These are phyloP conservation scores for Napeogenes inachia DNA, from an alignment of 2,888 invertebrate genomes.

Conservation along the genomic window DNA sequence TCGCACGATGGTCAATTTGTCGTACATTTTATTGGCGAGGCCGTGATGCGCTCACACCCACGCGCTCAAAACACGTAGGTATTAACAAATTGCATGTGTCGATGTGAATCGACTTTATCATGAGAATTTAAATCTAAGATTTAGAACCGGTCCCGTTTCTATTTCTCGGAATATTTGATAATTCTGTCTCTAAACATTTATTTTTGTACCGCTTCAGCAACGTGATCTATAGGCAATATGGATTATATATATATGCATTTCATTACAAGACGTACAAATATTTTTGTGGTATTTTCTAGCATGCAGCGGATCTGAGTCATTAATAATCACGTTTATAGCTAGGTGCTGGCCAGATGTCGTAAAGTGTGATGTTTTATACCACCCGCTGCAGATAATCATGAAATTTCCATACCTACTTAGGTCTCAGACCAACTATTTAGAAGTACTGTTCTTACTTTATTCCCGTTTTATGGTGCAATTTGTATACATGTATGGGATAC, in stretches of 20 bases:
- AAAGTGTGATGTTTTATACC: slow-evolving; percentile 45
- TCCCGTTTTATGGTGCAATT: slow-evolving; percentile 6
- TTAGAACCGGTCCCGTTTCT: slow-evolving; percentile 2
- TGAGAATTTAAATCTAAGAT: slow-evolving; percentile 3
- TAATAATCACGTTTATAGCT: slow-evolving; percentile 47
- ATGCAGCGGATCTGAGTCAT: slow-evolving; percentile 31
- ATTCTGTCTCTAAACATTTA: background rate
- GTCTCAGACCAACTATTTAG: slow-evolving; percentile 25
- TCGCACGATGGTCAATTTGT: slow-evolving; percentile 35
- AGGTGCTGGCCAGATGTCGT: slow-evolving; percentile 35
- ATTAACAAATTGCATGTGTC: slow-evolving; percentile 26
- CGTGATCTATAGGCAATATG: background rate
- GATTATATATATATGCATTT: background rate
- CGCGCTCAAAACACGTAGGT: slow-evolving; percentile 22
- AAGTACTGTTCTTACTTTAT: slow-evolving; percentile 11
- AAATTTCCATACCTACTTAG: slow-evolving; percentile 36
- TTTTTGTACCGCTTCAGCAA: background rate
- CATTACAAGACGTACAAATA: background rate
- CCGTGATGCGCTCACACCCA: slow-evolving; percentile 27
- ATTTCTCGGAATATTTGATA: background rate
- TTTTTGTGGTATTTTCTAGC: slow-evolving; percentile 23
- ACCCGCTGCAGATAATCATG: slow-evolving; percentile 41
- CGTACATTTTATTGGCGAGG: slow-evolving; percentile 38
- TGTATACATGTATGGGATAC: slow-evolving; percentile 4
- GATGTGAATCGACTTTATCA: slow-evolving; percentile 23